Conservation (phyloP, 2,797 vertebrate species). For the Aselliscus stoliczkanus region DNA sequence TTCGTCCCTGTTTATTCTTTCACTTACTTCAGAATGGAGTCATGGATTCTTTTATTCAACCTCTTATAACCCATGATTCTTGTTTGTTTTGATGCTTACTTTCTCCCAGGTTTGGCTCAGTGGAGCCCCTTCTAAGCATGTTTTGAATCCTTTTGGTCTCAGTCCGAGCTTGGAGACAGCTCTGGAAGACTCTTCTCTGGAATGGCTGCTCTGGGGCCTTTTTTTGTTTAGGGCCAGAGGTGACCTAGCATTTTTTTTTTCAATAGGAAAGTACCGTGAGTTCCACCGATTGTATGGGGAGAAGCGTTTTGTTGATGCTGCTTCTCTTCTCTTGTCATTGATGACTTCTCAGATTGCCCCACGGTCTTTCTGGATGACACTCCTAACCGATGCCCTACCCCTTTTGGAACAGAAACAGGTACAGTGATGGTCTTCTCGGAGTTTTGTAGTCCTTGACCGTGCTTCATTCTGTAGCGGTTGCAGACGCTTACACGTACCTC, state of each 20-base stretch:
- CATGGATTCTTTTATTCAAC: not conserved
- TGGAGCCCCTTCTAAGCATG: not conserved
- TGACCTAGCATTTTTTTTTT: not conserved
- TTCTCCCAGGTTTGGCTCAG: not conserved
- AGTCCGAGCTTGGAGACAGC: not conserved
- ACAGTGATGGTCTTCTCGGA: not conserved
- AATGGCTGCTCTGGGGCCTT: too few species aligned
- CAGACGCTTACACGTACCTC: accelerated
- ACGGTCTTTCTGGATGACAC: conserved; percentile 95
- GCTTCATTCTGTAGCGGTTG: not conserved
- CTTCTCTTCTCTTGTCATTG: conserved; percentile 91
- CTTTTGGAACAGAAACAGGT: conserved; percentile 97
- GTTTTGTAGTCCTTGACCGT: not conserved
- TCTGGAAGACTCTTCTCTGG: not conserved
- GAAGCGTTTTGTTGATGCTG: conserved; percentile 88
- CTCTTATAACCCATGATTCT: not conserved
- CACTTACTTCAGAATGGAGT: not conserved
- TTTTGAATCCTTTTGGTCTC: not conserved
- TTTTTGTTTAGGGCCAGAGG: not conserved
- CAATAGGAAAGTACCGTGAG: conserved; percentile 94
- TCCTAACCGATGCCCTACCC: conserved; percentile 94
- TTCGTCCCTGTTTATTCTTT: not conserved
- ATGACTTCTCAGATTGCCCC: conserved; percentile 97
- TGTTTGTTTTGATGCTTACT: not conserved
- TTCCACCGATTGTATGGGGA: conserved; percentile 96